These are phyloP conservation scores for Digitonthophagus gazella DNA, from an alignment of 2,888 invertebrate genomes.

Conservation along the genomic window DNA sequence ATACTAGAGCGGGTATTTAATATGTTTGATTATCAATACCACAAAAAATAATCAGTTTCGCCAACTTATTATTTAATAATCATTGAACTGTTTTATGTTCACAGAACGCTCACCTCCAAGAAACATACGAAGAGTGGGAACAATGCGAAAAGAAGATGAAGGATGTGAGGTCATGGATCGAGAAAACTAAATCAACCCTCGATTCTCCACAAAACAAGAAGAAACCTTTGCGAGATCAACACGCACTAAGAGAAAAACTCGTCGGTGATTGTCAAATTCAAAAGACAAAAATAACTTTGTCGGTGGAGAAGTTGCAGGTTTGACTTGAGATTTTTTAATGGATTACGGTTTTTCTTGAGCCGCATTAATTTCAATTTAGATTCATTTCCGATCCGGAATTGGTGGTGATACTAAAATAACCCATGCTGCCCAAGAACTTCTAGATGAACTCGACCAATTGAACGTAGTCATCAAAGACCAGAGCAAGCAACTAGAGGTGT, in stretches of 20 bases:
- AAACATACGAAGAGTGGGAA: slow-evolving; percentile 93
- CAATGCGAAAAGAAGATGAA: slow-evolving; percentile 92
- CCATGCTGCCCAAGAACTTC: slow-evolving; percentile 68
- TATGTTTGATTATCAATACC: too few relatives aligned
- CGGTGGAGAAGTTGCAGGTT: slow-evolving; percentile 88
- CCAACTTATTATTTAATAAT: too few relatives aligned
- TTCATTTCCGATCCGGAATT: slow-evolving; percentile 85
- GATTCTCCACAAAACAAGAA: slow-evolving; percentile 82
- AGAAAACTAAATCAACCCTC: slow-evolving; percentile 74
- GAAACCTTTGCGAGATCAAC: slow-evolving; percentile 83
- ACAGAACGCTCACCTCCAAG: slow-evolving; percentile 83
- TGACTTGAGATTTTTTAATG: slow-evolving; percentile 40
- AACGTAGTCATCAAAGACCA: slow-evolving; percentile 62
- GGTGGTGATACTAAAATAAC: slow-evolving; percentile 75
- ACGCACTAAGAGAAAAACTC: slow-evolving; percentile 82
- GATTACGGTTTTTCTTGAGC: neutral
- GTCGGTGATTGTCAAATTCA: slow-evolving; percentile 84
- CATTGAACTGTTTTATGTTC: too few relatives aligned
- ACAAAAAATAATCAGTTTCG: too few relatives aligned
- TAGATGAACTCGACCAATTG: slow-evolving; percentile 67
- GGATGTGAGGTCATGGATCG: slow-evolving; percentile 86
- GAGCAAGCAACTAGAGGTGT: slow-evolving; percentile 67
- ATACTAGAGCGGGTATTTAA: slow-evolving; percentile 84
- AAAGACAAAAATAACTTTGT: slow-evolving; percentile 83
- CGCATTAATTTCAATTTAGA: slow-evolving; percentile 53